These are phyloP conservation scores for Chaetodon trifascialis DNA, from an alignment of 2,113 vertebrate genomes.

Conservation along the genomic window DNA sequence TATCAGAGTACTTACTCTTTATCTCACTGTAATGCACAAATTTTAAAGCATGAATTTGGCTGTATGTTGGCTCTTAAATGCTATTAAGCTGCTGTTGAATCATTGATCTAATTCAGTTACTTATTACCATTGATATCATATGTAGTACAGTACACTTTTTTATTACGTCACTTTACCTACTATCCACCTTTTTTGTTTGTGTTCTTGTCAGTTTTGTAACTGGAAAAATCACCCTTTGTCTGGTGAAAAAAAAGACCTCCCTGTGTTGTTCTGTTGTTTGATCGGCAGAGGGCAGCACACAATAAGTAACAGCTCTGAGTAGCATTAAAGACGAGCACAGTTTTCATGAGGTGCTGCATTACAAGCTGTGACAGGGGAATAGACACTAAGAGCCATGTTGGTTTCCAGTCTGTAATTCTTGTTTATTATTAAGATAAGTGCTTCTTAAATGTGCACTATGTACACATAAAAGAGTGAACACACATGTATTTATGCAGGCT, in stretches of 20 bases:
- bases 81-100: neutral
- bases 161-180: too few relatives aligned
- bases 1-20: neutral
- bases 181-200: neutral
- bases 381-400: conserved; percentile 19
- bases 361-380: conserved; percentile 11
- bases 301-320: neutral
- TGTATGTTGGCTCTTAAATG: neutral
- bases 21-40: neutral
- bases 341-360: conserved; percentile 22
- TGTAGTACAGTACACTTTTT: too few relatives aligned
- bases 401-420: conserved; percentile 13
- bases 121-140: neutral
- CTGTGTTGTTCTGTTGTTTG: conserved; percentile 11
- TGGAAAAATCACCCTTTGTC: neutral
- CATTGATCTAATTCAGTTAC: neutral
- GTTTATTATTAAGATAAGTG: conserved; percentile 1
- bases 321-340: neutral
- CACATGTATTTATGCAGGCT: neutral
- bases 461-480: neutral
- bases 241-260: neutral
- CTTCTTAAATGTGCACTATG: neutral
- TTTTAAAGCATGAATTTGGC: neutral
- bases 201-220: neutral
- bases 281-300: conserved; percentile 70